Percentiles rank a stretch among this genome's conserved stretches.
phyloP scores from a whole-genome alignment of 2,888 invertebrate species.

The Ophion ellenae region DNA sequence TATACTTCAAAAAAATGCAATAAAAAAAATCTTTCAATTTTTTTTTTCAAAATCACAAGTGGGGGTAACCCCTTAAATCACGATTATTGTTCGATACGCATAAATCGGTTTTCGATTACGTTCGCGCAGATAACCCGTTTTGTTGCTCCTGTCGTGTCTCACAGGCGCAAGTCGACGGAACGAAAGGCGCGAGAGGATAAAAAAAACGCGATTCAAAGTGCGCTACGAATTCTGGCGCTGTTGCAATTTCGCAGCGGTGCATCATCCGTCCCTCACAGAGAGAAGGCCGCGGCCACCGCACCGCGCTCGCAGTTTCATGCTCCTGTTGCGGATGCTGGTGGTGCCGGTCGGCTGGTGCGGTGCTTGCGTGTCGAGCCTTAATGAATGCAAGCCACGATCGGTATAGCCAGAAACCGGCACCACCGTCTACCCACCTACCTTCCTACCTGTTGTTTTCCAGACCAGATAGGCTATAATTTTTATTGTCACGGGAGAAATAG shows the following conservation, averaged over 20 bases:
- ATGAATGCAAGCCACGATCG: conserved; percentile 87
- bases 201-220: conserved; percentile 6
- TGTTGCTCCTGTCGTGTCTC: neutral
- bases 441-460: conserved; percentile 86
- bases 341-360: conserved; percentile 35
- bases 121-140: neutral
- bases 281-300: conserved; percentile 37
- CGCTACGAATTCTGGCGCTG: neutral
- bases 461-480: conserved; percentile 87
- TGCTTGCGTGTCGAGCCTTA: conserved; percentile 85
- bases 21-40: too few species aligned
- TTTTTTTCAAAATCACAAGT: too few species aligned
- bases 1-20: too few species aligned
- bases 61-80: too few species aligned
- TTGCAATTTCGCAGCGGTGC: neutral
- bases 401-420: conserved; percentile 78
- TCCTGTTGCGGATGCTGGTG: conserved; percentile 58
- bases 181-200: conserved; percentile 8
- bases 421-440: conserved; percentile 61
- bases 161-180: conserved; percentile 24
- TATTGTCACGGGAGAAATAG: conserved; percentile 86
- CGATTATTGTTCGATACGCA: too few species aligned
- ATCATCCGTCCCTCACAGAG: neutral
- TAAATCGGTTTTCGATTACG: neutral
- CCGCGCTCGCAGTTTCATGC: conserved; percentile 73